Conservation (phyloP, 2,888 invertebrate species). For the Hoplodrina blanda region DNA sequence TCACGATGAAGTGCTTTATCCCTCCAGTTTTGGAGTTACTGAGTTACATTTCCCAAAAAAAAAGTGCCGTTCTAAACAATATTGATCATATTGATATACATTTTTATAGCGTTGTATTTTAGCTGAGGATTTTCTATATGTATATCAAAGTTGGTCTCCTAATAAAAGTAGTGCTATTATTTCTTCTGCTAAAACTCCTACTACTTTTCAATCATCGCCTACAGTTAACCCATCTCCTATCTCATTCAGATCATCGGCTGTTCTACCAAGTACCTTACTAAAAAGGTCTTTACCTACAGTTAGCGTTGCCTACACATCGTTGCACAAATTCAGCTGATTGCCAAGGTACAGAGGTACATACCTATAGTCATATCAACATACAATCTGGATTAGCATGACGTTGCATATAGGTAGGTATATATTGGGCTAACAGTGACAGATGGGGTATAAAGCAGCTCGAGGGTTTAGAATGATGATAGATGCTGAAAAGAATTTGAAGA, state of each 20-base stretch:
- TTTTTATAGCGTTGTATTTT: too few species aligned
- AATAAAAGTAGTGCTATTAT: too few species aligned
- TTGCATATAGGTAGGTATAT: conserved; percentile 3
- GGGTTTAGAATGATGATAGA: conserved; percentile 20
- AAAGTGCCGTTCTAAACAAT: too few species aligned
- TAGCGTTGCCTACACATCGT: not conserved
- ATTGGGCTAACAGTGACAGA: conserved; percentile 31
- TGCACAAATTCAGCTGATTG: conserved; percentile 50
- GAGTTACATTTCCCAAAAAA: too few species aligned
- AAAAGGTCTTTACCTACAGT: not conserved
- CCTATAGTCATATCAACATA: conserved; percentile 15
- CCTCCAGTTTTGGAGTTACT: too few species aligned
- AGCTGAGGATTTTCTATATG: too few species aligned
- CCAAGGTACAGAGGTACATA: conserved; percentile 22
- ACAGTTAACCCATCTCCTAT: not conserved
- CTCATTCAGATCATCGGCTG: not conserved
- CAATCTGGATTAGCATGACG: conserved; percentile 37
- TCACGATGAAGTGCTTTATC: too few species aligned
- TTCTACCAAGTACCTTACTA: not conserved
- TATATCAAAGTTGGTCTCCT: too few species aligned
- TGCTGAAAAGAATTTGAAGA: conserved; percentile 4
- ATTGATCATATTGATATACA: too few species aligned
- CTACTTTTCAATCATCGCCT: not conserved
- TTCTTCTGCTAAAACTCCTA: not conserved
- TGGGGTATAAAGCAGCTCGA: conserved; percentile 14